Percentiles rank a stretch among this genome's conserved stretches.
These are phyloP conservation scores for Mycetomoellerius zeteki DNA, from an alignment of 1,140 invertebrate genomes.

Conservation along the genomic window DNA sequence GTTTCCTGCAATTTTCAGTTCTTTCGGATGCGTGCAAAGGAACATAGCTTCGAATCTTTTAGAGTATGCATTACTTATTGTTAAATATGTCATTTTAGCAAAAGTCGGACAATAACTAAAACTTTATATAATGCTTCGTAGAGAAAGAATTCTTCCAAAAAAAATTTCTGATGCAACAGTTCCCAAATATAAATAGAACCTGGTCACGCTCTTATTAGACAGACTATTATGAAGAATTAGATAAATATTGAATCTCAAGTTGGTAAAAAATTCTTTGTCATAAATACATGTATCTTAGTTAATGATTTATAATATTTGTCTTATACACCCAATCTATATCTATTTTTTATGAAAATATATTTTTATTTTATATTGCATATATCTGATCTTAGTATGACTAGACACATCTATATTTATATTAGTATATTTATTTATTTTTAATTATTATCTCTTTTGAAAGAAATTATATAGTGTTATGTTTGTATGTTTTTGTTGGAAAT, in stretches of 20 bases:
- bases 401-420: conserved; percentile 2
- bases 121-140: too few species aligned
- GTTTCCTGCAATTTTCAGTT: too few species aligned
- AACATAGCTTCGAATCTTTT: too few species aligned
- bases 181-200: too few species aligned
- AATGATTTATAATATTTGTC: conserved; percentile 8
- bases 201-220: not conserved
- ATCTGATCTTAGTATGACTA: conserved; percentile 21
- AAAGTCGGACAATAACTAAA: too few species aligned
- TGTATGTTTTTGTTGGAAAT: conserved; percentile 38
- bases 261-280: conserved; percentile 6
- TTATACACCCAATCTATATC: not conserved
- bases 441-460: conserved; percentile 26
- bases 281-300: not conserved
- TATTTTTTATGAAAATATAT: conserved; percentile 24
- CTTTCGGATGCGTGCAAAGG: too few species aligned
- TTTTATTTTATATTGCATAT: conserved; percentile 25
- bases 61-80: too few species aligned
- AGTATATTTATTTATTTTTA: conserved; percentile 12
- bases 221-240: conserved; percentile 1
- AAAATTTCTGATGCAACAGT: too few species aligned
- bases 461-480: conserved; percentile 39
- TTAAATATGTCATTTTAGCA: too few species aligned
- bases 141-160: too few species aligned
- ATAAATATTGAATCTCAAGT: not conserved